phyloP scores from a whole-genome alignment of 2,888 invertebrate species.

The Mycogona germanica region DNA sequence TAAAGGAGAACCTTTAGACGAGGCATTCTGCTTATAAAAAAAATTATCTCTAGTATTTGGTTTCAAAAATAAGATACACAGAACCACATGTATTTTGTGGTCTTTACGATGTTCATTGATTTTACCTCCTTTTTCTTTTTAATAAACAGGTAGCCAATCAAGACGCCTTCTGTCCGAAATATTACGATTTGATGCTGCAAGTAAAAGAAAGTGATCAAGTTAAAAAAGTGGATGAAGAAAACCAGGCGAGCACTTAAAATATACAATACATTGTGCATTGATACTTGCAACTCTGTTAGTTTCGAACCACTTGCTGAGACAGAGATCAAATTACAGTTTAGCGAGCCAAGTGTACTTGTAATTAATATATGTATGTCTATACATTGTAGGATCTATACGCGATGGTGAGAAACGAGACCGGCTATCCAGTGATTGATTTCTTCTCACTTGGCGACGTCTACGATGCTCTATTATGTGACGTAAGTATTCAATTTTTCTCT shows the following conservation, averaged over 20 bases:
- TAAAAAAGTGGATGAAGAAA: conserved; percentile 7
- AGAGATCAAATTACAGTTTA: too few species aligned
- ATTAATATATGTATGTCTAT: neutral
- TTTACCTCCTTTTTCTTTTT: neutral
- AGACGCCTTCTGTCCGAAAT: neutral
- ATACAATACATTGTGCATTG: neutral
- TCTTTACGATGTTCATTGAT: neutral
- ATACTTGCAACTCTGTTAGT: too few species aligned
- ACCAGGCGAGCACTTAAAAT: neutral
- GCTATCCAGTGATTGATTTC: neutral
- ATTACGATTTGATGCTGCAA: neutral
- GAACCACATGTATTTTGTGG: too few species aligned
- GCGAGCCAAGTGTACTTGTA: neutral
- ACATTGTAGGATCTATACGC: neutral
- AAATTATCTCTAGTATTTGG: too few species aligned
- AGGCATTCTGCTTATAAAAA: too few species aligned
- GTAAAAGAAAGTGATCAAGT: neutral
- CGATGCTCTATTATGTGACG: conserved; percentile 1
- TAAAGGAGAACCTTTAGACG: too few species aligned
- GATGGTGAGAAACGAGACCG: conserved; percentile 3
- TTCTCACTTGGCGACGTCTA: neutral
- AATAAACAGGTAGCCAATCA: conserved; percentile 1
- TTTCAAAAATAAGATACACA: too few species aligned
- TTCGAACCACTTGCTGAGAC: too few species aligned
- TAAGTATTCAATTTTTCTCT: conserved; percentile 4